phyloP scores from a whole-genome alignment of 2,888 invertebrate species.

The Agonopterix subpropinquella region DNA sequence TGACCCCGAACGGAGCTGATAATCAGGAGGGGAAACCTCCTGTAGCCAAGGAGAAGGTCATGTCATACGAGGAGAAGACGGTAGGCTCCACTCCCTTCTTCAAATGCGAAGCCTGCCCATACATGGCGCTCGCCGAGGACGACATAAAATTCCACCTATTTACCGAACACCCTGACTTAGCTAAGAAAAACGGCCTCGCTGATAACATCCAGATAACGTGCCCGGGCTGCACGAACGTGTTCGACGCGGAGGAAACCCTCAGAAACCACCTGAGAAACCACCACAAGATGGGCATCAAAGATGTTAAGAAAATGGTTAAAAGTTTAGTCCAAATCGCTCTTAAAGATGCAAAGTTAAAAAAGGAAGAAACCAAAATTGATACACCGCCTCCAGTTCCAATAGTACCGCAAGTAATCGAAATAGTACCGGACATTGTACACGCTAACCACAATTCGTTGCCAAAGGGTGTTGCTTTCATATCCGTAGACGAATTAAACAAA shows the following conservation, averaged over 20 bases:
- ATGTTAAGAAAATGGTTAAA: conserved; percentile 75
- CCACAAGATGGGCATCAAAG: conserved; percentile 79
- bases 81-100: conserved; percentile 69
- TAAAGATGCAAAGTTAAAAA: conserved; percentile 61
- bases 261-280: conserved; percentile 80
- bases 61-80: conserved; percentile 67
- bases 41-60: conserved; percentile 55
- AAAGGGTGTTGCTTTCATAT: conserved; percentile 61
- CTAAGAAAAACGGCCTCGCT: conserved; percentile 69
- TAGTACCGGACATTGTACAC: conserved; percentile 49
- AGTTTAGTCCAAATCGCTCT: conserved; percentile 68
- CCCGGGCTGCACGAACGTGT: conserved; percentile 80
- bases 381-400: conserved; percentile 18
- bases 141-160: conserved; percentile 72
- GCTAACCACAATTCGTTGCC: conserved; percentile 43
- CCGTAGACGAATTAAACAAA: conserved; percentile 61
- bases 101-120: conserved; percentile 73
- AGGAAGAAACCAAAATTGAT: conserved; percentile 34
- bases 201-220: conserved; percentile 76
- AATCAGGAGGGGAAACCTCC: conserved; percentile 29
- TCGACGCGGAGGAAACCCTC: conserved; percentile 78
- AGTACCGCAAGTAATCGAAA: conserved; percentile 67
- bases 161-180: conserved; percentile 59
- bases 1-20: conserved; percentile 17
- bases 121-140: conserved; percentile 70